Evolutionary conservation across 1,140 invertebrate genomes (phyloP).

Genomic region (Liolophura sinensis): DNA sequence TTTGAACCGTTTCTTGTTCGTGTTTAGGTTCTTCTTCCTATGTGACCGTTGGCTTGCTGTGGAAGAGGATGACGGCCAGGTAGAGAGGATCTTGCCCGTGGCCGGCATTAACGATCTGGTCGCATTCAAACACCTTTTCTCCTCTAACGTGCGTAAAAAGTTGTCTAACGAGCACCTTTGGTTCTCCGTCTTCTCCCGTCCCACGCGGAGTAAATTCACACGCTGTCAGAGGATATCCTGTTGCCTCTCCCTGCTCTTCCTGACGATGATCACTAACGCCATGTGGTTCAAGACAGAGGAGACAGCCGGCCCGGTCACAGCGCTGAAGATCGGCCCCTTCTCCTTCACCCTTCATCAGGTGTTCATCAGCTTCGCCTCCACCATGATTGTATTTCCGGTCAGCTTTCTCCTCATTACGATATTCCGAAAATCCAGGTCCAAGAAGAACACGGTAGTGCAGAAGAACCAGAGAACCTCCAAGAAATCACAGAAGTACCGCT

Average conservation of each 20-base stretch:
- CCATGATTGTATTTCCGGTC: slow-evolving; percentile 52
- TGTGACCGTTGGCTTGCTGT: slow-evolving; percentile 57
- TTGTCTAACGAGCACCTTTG: slow-evolving; percentile 59
- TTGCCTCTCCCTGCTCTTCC: slow-evolving; percentile 55
- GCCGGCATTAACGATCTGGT: slow-evolving; percentile 54
- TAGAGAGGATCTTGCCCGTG: slow-evolving; percentile 56
- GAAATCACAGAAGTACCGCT: slow-evolving; percentile 36
- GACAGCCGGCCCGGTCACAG: slow-evolving; percentile 11
- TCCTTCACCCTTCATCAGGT: slow-evolving; percentile 44
- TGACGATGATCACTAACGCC: slow-evolving; percentile 60
- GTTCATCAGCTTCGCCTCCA: slow-evolving; percentile 50
- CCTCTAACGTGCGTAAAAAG: slow-evolving; percentile 57
- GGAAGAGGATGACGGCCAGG: slow-evolving; percentile 58
- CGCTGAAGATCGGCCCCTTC: slow-evolving; percentile 40
- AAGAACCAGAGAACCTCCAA: slow-evolving; percentile 31
- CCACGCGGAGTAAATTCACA: slow-evolving; percentile 56
- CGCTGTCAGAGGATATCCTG: slow-evolving; percentile 58
- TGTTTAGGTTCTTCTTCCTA: slow-evolving; percentile 50
- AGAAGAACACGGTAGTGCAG: slow-evolving; percentile 41
- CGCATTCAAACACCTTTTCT: slow-evolving; percentile 58
- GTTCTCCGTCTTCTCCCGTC: slow-evolving; percentile 56
- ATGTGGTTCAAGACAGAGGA: slow-evolving; percentile 56
- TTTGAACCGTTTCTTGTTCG: slow-evolving; percentile 1
- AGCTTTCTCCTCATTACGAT: slow-evolving; percentile 50
- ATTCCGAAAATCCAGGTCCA: slow-evolving; percentile 46